Evolutionary conservation across 1,140 invertebrate species (phyloP).

Genomic region (Drosophila virilis): DNA sequence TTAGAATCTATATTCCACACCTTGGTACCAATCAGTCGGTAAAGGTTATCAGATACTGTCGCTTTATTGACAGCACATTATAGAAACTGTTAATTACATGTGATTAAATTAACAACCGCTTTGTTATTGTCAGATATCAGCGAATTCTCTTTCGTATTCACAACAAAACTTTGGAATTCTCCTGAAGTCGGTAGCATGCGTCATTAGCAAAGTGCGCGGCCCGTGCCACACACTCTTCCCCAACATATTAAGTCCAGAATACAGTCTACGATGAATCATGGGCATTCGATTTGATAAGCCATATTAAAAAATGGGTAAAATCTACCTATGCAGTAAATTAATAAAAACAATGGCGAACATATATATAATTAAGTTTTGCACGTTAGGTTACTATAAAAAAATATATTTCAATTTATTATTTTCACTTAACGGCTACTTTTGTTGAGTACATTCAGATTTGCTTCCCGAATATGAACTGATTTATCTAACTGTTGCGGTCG

Average conservation of each 20-base stretch:
- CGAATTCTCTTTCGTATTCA: neutral
- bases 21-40: too few relatives aligned
- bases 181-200: constrained; percentile 26
- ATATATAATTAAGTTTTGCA: too few relatives aligned
- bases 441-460: too few relatives aligned
- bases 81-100: neutral
- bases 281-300: constrained; percentile 58
- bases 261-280: constrained; percentile 51
- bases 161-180: constrained; percentile 23
- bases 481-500: too few relatives aligned
- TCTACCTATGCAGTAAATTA: constrained; percentile 27
- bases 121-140: neutral
- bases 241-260: neutral
- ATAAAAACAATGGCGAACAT: constrained; percentile 3
- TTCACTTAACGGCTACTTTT: too few relatives aligned
- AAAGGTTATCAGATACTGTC: neutral
- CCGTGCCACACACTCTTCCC: neutral
- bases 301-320: constrained; percentile 36
- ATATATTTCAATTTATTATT: too few relatives aligned
- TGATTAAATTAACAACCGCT: neutral
- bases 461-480: too few relatives aligned
- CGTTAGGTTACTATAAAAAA: too few relatives aligned
- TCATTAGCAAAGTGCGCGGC: constrained; percentile 13
- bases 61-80: neutral
- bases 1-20: too few relatives aligned